These are phyloP conservation scores for Saimiri boliviensis DNA, from an alignment of 2,113 vertebrate species.

Conservation along the genomic window DNA sequence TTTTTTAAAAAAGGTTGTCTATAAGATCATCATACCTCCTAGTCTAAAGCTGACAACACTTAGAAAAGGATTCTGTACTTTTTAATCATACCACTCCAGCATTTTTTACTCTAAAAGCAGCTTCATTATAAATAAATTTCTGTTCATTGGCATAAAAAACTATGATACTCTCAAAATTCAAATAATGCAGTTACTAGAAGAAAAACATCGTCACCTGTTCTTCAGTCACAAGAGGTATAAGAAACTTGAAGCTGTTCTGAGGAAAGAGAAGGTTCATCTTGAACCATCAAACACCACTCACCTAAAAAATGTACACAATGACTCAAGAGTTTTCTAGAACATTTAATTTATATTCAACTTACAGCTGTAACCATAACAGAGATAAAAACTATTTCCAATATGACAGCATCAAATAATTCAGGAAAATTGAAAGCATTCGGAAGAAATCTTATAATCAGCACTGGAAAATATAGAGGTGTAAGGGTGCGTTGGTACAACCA, in stretches of 20 bases:
- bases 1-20: background rate
- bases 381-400: background rate
- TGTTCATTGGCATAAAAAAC: background rate
- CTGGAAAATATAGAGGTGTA: background rate
- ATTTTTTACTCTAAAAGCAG: background rate
- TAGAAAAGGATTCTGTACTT: background rate
- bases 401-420: background rate
- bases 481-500: background rate
- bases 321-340: constrained; percentile 17
- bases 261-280: background rate
- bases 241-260: background rate
- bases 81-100: background rate
- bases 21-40: background rate
- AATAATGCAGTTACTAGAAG: constrained; percentile 6
- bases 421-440: background rate
- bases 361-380: background rate
- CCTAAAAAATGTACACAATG: background rate
- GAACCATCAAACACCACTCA: background rate
- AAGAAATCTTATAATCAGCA: background rate
- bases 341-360: background rate
- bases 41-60: background rate
- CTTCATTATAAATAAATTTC: background rate
- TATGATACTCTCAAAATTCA: background rate
- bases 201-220: background rate
- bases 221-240: background rate